Conservation (phyloP, 1,140 invertebrate genomes). For the Hyphantria cunea region DNA sequence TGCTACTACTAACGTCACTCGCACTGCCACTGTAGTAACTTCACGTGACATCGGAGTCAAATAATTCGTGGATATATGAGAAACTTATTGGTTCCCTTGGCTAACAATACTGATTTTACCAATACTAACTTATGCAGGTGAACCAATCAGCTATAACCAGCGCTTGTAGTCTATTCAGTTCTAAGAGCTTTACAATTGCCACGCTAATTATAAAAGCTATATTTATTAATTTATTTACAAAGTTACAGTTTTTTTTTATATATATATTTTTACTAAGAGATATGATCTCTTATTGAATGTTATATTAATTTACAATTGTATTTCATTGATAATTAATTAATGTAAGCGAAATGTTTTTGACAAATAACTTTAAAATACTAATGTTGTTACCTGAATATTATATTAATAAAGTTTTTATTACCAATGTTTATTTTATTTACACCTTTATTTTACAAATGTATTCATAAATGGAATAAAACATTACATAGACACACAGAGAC, state of each 20-base stretch:
- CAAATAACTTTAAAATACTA: constrained; percentile 34
- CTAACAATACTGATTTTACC: constrained; percentile 10
- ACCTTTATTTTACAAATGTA: too few relatives aligned
- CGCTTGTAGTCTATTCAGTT: constrained; percentile 8
- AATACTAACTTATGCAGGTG: too few relatives aligned
- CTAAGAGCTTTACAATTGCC: constrained; percentile 6
- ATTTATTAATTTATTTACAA: constrained; percentile 32
- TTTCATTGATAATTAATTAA: constrained; percentile 10
- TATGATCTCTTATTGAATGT: constrained; percentile 12
- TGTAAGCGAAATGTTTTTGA: constrained; percentile 17
- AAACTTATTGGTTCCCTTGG: too few relatives aligned
- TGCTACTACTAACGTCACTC: constrained; percentile 55
- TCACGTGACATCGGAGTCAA: constrained; percentile 72
- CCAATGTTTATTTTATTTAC: background rate
- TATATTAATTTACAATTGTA: constrained; percentile 11
- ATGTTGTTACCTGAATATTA: constrained; percentile 38
- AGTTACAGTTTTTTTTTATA: constrained; percentile 17
- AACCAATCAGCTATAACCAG: constrained; percentile 1
- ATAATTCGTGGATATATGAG: constrained; percentile 36
- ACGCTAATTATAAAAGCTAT: constrained; percentile 1
- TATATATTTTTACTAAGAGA: constrained; percentile 8
- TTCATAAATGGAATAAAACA: too few relatives aligned
- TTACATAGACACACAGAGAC: too few relatives aligned
- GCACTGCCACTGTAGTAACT: constrained; percentile 60
- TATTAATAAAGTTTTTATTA: constrained; percentile 45